Percentiles rank a stretch among this genome's conserved stretches.
phyloP scores from a whole-genome alignment of 2,888 invertebrate genomes.

The Drosophila parthenogenetica region DNA sequence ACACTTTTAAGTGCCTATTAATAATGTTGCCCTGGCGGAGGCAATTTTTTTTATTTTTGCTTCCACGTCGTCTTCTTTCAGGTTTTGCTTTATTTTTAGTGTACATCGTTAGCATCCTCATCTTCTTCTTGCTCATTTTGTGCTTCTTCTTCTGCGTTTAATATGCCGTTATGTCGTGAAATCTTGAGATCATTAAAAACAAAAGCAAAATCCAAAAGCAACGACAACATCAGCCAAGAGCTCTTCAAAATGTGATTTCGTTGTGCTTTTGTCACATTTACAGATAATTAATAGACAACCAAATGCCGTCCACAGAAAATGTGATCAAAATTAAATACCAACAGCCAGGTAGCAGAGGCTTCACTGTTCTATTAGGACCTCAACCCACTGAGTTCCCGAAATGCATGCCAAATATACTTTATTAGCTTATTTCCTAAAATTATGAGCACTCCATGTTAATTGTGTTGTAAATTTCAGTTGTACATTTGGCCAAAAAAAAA shows the following conservation, averaged over 20 bases:
- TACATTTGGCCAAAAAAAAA: conserved; percentile 39
- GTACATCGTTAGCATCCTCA: conserved; percentile 57
- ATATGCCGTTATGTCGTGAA: conserved; percentile 77
- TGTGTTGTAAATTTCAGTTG: conserved; percentile 55
- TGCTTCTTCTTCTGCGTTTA: conserved; percentile 58
- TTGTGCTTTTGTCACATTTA: conserved; percentile 52
- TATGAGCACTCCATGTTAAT: conserved; percentile 48
- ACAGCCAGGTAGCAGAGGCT: conserved; percentile 21
- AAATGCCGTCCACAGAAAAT: conserved; percentile 62
- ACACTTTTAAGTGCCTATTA: conserved; percentile 74
- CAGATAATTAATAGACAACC: conserved; percentile 67
- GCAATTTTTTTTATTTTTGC: conserved; percentile 42
- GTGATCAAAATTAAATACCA: conserved; percentile 62
- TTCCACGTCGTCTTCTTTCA: conserved; percentile 30
- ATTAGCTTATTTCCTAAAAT: conserved; percentile 38
- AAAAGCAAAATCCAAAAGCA: conserved; percentile 41
- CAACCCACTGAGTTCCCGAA: neutral
- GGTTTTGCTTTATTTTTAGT: conserved; percentile 72
- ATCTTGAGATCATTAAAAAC: conserved; percentile 74
- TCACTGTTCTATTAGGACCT: neutral
- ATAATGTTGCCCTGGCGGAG: conserved; percentile 67
- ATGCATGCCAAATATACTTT: conserved; percentile 29
- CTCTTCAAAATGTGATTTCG: conserved; percentile 47
- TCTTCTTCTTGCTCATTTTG: conserved; percentile 22
- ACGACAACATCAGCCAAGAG: conserved; percentile 14